Evolutionary conservation across 2,113 vertebrate species (phyloP).

Genomic region (Toxotes jaculatrix): DNA sequence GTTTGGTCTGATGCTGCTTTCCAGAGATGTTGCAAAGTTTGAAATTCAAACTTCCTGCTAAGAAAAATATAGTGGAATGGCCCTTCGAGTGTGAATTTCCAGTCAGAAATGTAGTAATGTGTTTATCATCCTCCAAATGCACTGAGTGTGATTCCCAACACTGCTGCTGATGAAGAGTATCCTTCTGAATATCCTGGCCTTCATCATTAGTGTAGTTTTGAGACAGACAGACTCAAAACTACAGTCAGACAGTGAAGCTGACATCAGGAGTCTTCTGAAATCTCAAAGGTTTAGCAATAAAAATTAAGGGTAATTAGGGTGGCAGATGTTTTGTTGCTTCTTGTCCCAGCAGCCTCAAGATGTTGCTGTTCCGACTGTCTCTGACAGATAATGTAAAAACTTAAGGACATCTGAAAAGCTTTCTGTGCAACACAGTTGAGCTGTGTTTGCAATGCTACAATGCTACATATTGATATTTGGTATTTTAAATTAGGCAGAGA

Average conservation of each 20-base stretch:
- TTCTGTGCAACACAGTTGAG: slow-evolving; percentile 22
- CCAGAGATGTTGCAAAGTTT: slow-evolving; percentile 24
- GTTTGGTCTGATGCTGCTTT: slow-evolving; percentile 40
- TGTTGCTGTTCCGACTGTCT: background rate
- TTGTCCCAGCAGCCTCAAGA: background rate
- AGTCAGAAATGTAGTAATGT: background rate
- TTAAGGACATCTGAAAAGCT: background rate
- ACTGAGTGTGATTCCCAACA: slow-evolving; percentile 11
- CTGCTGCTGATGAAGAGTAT: background rate
- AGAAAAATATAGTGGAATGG: background rate
- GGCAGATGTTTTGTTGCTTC: background rate
- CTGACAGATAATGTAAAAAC: background rate
- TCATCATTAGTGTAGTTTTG: slow-evolving; percentile 10
- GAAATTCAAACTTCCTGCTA: slow-evolving; percentile 20
- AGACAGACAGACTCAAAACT: background rate
- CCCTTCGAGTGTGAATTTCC: slow-evolving; percentile 1
- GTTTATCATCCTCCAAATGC: slow-evolving; percentile 24
- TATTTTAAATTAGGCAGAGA: background rate
- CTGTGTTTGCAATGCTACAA: background rate
- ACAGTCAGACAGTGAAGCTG: background rate
- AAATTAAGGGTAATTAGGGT: background rate
- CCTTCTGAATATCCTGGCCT: background rate
- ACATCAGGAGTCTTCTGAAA: background rate
- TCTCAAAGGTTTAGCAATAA: background rate
- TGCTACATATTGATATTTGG: background rate